Evolutionary conservation across 2,113 vertebrate species (phyloP).

Genomic region (Anolis sagrei): DNA sequence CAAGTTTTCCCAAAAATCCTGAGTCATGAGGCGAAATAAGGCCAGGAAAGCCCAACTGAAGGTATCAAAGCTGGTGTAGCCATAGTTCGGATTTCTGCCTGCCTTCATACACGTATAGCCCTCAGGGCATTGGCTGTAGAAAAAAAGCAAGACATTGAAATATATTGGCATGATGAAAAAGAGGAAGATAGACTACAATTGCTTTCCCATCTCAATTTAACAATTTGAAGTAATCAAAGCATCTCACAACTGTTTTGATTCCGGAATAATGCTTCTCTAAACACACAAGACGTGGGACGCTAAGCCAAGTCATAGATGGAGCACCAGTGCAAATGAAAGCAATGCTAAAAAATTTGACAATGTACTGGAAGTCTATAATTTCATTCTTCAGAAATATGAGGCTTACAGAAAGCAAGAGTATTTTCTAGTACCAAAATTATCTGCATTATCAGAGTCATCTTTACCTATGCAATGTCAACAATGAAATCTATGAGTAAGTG

Average conservation of each 20-base stretch:
- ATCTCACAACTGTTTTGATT: constrained; percentile 57
- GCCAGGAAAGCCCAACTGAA: constrained; percentile 99
- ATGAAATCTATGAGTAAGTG: neutral
- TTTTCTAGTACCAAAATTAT: neutral
- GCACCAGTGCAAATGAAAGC: constrained; percentile 38
- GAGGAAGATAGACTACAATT: rapidly evolving
- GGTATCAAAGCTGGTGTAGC: constrained; percentile 97
- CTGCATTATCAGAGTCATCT: constrained; percentile 1
- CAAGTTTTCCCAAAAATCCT: constrained; percentile 98
- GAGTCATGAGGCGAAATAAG: constrained; percentile 98
- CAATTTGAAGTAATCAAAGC: constrained; percentile 25
- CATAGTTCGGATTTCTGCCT: constrained; percentile 96
- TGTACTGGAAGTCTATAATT: rapidly evolving
- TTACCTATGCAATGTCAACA: neutral
- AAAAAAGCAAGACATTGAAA: constrained; percentile 20
- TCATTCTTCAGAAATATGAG: neutral
- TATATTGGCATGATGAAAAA: neutral
- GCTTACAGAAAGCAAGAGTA: neutral
- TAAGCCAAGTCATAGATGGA: constrained; percentile 27
- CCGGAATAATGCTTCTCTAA: constrained; percentile 34
- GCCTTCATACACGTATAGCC: constrained; percentile 96
- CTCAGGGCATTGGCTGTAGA: constrained; percentile 90
- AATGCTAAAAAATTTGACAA: neutral
- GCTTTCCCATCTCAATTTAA: neutral
- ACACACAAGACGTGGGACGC: constrained; percentile 6